Base-by-base conservation (phyloP, 2,888 invertebrate species). In the Amphipoea lucens region DNA sequence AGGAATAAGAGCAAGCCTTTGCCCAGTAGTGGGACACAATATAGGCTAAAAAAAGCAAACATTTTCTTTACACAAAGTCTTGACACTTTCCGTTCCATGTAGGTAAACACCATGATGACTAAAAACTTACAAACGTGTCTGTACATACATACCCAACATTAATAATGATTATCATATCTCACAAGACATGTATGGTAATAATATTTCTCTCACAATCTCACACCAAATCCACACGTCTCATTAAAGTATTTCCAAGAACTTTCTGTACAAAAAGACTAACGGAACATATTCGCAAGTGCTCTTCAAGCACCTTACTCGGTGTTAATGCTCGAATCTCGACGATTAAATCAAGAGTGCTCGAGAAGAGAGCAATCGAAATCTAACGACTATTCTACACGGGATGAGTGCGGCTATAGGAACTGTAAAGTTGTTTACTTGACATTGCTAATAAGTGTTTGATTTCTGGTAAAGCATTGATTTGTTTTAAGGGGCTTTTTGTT, bases 271-370 rank as follows among this genome's bases (percentile, higher is more conserved):
- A 83, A 89, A 92, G 93, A 92, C 92, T 95, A 95, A 95, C 95
- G 94, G 94, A 91, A 92, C 88, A 90, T 91, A 94, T 94, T 94
- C 87, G 94, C 94, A 88, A 94, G 93, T 81, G 89, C 91, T 83
- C 91, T 93, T 87, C 76, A 90, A 79, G 45, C 81, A 76, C 80
- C 83, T 82, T 74, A 81, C 81, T 79, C 86, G 85, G 90, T 90
- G 87, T 89, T 91, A 90, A 90, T 90, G 89, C 87, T 89, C 87
- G 92, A 92, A 92, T 92, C 92, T 92, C 90, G 90, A 92, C 91
- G 93, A 93, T 93, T 93, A 87, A 89, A 86, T 85, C 87, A 79
- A 89, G 90, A 63, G 87, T 74, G 36, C 88, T 89, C 79, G 75
- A 83, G 81, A 78, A 77, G 75, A 89, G 89, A 89, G 91, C 90